Evolutionary conservation across 1,140 invertebrate genomes (phyloP).

Genomic region (Papilio machaon): DNA sequence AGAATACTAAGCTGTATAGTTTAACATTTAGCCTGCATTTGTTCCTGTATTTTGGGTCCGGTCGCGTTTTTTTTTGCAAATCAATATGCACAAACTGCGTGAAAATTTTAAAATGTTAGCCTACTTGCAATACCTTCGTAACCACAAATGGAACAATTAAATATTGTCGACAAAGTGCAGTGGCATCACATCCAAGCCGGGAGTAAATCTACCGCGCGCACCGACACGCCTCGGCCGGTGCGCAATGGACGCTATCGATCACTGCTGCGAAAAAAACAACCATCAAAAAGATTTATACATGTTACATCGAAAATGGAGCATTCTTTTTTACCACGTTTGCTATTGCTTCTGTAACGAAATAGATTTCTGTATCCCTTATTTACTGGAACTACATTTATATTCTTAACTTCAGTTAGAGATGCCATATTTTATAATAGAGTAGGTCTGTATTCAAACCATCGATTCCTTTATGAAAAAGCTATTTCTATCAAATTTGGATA

Average conservation of each 20-base stretch:
- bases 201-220: slow-evolving; percentile 11
- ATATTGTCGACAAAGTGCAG: slow-evolving; percentile 29
- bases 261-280: slow-evolving; percentile 13
- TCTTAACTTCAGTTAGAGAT: too few relatives aligned
- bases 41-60: too few relatives aligned
- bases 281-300: slow-evolving; percentile 27
- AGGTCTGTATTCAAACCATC: too few relatives aligned
- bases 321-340: neutral
- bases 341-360: slow-evolving; percentile 9
- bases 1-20: too few relatives aligned
- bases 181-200: slow-evolving; percentile 2
- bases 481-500: too few relatives aligned
- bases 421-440: too few relatives aligned
- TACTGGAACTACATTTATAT: neutral
- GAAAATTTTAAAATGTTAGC: too few relatives aligned
- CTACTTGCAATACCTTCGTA: slow-evolving; percentile 1
- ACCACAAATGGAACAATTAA: neutral
- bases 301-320: slow-evolving; percentile 15
- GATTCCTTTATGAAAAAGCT: too few relatives aligned
- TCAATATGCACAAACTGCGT: too few relatives aligned
- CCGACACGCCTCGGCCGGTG: slow-evolving; percentile 13
- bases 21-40: too few relatives aligned
- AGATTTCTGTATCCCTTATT: neutral
- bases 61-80: too few relatives aligned
- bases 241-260: slow-evolving; percentile 32